Percentiles rank a stretch among this genome's conserved stretches.
Conservation (phyloP, 2,888 invertebrate species). For the Tachina fera region DNA sequence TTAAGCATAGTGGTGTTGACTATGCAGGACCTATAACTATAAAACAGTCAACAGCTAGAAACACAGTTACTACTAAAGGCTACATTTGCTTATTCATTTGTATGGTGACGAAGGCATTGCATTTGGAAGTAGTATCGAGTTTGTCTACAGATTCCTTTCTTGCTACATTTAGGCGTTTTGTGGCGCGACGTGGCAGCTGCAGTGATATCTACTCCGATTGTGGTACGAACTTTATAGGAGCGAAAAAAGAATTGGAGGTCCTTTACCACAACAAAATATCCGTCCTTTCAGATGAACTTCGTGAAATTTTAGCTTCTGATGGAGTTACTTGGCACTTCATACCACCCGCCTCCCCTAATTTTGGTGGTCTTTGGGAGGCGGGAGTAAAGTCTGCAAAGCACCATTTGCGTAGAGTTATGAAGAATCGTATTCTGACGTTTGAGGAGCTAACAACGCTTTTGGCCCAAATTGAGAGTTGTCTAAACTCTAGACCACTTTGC, state of each 20-base stretch:
- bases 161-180: background rate
- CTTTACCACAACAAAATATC: background rate
- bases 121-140: background rate
- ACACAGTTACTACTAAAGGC: background rate
- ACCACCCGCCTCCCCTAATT: no score
- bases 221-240: background rate
- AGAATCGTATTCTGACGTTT: conserved; percentile 26
- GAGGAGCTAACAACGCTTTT: conserved; percentile 51
- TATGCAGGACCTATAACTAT: conserved; percentile 46
- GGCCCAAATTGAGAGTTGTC: background rate
- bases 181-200: background rate
- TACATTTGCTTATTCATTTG: background rate
- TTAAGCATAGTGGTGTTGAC: conserved; percentile 46
- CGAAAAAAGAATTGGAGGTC: background rate
- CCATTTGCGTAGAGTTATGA: conserved; percentile 54
- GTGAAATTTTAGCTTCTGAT: background rate
- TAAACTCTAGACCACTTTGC: conserved; percentile 56
- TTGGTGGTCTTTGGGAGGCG: no score
- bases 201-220: background rate
- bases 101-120: background rate
- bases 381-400: conserved; percentile 42
- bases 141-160: background rate
- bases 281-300: background rate
- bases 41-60: no score
- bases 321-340: background rate